Conservation (phyloP, 2,888 invertebrate species). For the Dioctria linearis region DNA sequence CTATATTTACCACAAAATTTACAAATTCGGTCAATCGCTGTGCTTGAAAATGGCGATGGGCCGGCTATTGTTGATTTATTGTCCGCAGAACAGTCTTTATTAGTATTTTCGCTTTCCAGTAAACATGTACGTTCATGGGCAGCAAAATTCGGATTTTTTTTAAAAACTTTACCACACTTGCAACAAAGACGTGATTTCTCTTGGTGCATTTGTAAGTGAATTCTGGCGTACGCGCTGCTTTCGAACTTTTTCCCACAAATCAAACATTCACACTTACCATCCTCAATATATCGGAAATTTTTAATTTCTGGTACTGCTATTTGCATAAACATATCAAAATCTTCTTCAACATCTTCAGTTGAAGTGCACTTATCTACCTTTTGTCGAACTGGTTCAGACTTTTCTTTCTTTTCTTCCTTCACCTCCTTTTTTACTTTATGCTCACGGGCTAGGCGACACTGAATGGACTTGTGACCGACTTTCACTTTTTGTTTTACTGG, state of each 20-base stretch:
- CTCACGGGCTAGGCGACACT: not conserved
- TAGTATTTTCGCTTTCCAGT: not conserved
- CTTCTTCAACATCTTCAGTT: not conserved
- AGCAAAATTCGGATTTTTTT: not conserved
- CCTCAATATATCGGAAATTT: not conserved
- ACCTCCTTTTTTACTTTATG: not conserved
- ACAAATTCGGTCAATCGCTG: not conserved
- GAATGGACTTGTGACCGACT: not conserved
- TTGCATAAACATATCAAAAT: not conserved
- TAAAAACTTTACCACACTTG: not conserved
- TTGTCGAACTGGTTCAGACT: not conserved
- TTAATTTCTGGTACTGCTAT: not conserved
- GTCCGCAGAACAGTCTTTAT: too few relatives aligned
- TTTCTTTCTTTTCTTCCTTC: not conserved
- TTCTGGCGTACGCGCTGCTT: not conserved
- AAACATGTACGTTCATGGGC: not conserved
- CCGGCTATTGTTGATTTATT: too few relatives aligned
- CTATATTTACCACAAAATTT: not conserved
- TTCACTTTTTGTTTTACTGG: not conserved
- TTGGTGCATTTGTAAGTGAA: not conserved
- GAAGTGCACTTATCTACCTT: not conserved
- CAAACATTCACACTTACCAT: slow-evolving; percentile 2
- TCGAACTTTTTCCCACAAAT: not conserved
- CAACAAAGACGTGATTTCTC: not conserved
- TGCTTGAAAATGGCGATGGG: not conserved